Evolutionary conservation across 30 jellyfish, hydroid and myxozoan genomes (phyloP), one percentile per base, ranked within the genome.

Genomic region (Turritopsis rubra): DNA sequence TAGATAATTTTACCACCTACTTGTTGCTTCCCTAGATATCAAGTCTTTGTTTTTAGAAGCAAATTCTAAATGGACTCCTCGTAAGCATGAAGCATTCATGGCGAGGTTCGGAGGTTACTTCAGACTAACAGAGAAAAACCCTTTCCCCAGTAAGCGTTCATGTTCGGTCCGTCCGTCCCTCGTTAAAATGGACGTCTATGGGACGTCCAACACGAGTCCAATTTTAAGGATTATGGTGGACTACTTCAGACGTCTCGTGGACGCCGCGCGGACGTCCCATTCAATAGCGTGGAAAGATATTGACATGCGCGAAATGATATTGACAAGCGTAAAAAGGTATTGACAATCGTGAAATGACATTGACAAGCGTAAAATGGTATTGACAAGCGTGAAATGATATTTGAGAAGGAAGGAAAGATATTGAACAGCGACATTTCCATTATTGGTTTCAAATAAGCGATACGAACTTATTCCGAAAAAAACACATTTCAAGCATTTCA

Each of bases 1-100:
- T 41, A 13, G 60, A 41, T 3, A 41, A 41, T 41, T 3, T 13
- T 41, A 41, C 60, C 60, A 5, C 13, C 13, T 13, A 13, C 5
- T 13, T 5, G 5, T 13, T 13, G 13, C 60, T 41, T 41, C 60
- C 5, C 60, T 41, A 41, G 13, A 41, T 3, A 41, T 41, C 5
- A 41, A 41, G 60, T 41, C 13, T 41, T 41, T 41, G 60, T 41
- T 41, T 41, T 3, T 41, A 41, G 60, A 13, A 13, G 9, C 9
- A 41, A 41, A 41, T 41, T 41, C 76, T 7, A 66, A 66, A 66
- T 66, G 76, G 76, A 66, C 76, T 21, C 76, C 76, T 66, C 29
- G 29, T 3, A 3, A 3, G 17, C 76, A 66, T 26, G 27, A 26
- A 21, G 27, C 4, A 26, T 66, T 66, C 76, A 66, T 66, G 76